Conservation (phyloP, 2,888 invertebrate genomes). For the Proisotoma minuta region DNA sequence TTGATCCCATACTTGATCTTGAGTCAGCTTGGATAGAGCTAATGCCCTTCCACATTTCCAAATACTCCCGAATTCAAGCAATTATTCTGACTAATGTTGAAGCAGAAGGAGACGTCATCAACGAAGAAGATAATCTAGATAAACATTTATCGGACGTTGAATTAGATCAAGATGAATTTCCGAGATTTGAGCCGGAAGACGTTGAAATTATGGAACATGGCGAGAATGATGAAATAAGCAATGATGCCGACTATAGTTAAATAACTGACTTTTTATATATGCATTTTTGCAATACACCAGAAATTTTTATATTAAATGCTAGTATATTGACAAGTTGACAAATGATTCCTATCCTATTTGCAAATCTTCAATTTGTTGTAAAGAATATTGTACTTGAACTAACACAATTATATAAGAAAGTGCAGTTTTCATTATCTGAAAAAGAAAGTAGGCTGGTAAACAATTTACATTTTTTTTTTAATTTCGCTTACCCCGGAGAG, state of each 20-base stretch:
- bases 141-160: no score
- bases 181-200: not conserved
- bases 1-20: constrained; percentile 25
- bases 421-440: no score
- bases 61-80: constrained; percentile 22
- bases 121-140: constrained; percentile 2
- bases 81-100: not conserved
- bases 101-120: not conserved
- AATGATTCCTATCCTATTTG: no score
- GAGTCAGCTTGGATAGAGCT: constrained; percentile 24
- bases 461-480: not conserved
- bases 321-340: no score
- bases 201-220: not conserved
- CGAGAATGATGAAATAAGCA: not conserved
- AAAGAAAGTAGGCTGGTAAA: no score
- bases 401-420: no score
- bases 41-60: constrained; percentile 24
- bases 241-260: not conserved
- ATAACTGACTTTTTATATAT: no score
- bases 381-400: no score
- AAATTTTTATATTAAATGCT: no score
- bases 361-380: no score
- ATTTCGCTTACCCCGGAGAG: not conserved
- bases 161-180: no score
- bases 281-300: no score